Evolutionary conservation across 2,888 invertebrate species (phyloP).

Genomic region (Lepeophtheirus nordmannii): DNA sequence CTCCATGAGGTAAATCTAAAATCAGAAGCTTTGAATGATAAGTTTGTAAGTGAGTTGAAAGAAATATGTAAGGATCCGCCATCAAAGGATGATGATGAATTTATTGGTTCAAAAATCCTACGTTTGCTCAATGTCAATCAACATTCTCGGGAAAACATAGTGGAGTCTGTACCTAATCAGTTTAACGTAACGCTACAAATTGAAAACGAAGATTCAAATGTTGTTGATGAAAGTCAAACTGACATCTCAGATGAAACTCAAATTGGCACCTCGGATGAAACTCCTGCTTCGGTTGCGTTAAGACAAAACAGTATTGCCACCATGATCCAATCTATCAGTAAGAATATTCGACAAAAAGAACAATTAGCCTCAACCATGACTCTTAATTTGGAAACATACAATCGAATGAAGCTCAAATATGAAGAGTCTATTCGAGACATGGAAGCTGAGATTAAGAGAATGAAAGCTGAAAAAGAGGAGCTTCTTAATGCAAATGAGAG

Average conservation of each 20-base stretch:
- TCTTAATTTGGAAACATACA: constrained; percentile 41
- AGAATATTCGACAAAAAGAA: constrained; percentile 44
- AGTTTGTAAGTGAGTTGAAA: constrained; percentile 32
- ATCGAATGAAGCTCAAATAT: constrained; percentile 37
- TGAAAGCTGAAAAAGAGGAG: constrained; percentile 60
- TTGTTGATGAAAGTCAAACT: no score
- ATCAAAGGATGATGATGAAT: no score
- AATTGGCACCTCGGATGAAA: not conserved
- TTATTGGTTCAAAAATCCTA: not conserved
- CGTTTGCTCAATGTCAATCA: not conserved
- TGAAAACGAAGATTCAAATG: no score
- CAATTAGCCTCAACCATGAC: constrained; percentile 49
- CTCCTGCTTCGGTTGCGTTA: not conserved
- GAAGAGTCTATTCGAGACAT: constrained; percentile 48
- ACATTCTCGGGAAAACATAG: not conserved
- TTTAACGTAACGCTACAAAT: no score
- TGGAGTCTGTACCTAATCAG: no score
- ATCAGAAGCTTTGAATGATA: constrained; percentile 29
- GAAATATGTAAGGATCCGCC: constrained; percentile 33
- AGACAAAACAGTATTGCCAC: constrained; percentile 16
- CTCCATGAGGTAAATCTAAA: constrained; percentile 32
- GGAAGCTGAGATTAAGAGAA: constrained; percentile 48
- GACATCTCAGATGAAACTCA: not conserved
- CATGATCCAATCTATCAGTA: constrained; percentile 50
- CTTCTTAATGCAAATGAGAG: constrained; percentile 46